phyloP scores from a whole-genome alignment of 2,888 invertebrate genomes.

The Ferdinandea cuprea region DNA sequence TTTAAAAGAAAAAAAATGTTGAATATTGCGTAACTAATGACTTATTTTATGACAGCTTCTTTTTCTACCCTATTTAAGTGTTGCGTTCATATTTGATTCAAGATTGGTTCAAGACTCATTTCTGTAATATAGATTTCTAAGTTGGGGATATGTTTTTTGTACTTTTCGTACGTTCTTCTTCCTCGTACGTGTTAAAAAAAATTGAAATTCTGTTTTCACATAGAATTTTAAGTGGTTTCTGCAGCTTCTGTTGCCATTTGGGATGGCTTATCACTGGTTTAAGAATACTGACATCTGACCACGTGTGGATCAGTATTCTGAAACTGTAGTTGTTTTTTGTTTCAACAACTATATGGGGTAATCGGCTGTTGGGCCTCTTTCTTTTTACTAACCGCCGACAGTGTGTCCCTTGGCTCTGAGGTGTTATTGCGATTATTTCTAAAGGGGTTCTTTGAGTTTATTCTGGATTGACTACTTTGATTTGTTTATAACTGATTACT shows the following conservation, averaged over 20 bases:
- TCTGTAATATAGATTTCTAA: constrained; percentile 22
- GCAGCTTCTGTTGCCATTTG: constrained; percentile 32
- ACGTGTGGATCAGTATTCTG: constrained; percentile 45
- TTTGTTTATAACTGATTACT: not conserved
- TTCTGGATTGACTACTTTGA: not conserved
- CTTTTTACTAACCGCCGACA: not conserved
- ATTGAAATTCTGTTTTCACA: constrained; percentile 29
- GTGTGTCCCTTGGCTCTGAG: constrained; percentile 23
- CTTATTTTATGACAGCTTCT: not conserved
- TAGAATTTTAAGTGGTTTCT: constrained; percentile 8
- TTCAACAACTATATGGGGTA: constrained; percentile 56
- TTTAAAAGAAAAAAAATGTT: constrained; percentile 20
- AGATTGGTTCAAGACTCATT: constrained; percentile 7
- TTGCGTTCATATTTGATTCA: not conserved
- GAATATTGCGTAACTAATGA: constrained; percentile 9
- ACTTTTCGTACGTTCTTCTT: constrained; percentile 18
- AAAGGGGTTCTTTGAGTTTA: too few relatives aligned
- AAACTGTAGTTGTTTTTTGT: constrained; percentile 39
- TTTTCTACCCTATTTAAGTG: constrained; percentile 12
- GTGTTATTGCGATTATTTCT: not conserved
- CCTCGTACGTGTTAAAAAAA: constrained; percentile 34
- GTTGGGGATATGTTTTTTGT: constrained; percentile 8
- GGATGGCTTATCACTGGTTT: constrained; percentile 45
- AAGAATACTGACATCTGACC: constrained; percentile 45
- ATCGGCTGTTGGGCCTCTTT: too few relatives aligned